Base-by-base conservation (phyloP, 1,140 invertebrate species). In the Drosophila bipectinata region DNA sequence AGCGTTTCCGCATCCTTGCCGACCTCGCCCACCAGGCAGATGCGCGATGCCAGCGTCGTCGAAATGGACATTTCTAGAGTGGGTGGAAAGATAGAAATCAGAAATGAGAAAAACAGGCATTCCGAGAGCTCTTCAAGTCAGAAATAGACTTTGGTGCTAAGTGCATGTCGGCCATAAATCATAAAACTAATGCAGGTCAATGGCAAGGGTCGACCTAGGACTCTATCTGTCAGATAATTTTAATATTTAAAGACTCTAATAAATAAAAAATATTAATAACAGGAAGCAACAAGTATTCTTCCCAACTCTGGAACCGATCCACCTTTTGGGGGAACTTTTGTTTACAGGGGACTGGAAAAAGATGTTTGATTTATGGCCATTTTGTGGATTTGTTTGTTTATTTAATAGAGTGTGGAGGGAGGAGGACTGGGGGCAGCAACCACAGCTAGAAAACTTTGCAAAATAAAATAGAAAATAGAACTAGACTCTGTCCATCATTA, bases 11-110 rank as follows among this genome's bases (percentile, higher is more conserved):
- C 91, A 92, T 95, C 93, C 55, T 93, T 91, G 12, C 92, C 85
- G 15, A 94, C 85, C 68, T 79, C 87, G 63, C 94, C 94, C 80
- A 95, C 93, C 53, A 95, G 91, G 79, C 94, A 95, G 92, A 95
- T 94, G 73, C 94, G 93, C 26, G 81, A 73, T 44, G 90, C 90
- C 59, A 84, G 72, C 26, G 82, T 74, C 45, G 90, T 87, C 52
- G 90, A 82, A 67, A 91, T 87, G 56, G 84, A 90, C 90, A 91
- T 84, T 57, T 91, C 90, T 91, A 75, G 18, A 2, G 48, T 28
- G 26, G 41, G 62, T n/a, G 34, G 15, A 49, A 49, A 34, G 49
- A 26, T 41, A 41, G 14, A 54, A 55, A 54, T n/a, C 12, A 32
- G n/a, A 47, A 41, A 47, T 44, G 7, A 47, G 45, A 51, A 45